Evolutionary conservation across 2,113 vertebrate genomes (phyloP).

Genomic region (Chloropsis hardwickii): DNA sequence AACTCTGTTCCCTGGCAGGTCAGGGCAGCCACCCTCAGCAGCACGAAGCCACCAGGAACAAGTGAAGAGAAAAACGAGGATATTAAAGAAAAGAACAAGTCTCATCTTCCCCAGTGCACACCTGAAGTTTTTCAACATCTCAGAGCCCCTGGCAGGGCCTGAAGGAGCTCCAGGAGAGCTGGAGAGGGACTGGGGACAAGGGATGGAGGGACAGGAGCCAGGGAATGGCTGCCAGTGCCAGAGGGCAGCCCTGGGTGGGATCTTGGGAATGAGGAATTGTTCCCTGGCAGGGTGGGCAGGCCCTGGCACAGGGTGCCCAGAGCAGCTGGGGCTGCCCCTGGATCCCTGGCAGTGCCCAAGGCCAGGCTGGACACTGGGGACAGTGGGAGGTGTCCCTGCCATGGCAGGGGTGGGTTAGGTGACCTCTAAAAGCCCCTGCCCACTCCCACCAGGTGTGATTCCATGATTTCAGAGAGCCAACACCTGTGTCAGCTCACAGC

Average conservation of each 20-base stretch:
- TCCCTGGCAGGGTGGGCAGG: neutral
- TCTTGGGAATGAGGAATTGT: neutral
- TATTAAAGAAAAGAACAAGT: fast-evolving
- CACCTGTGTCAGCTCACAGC: neutral
- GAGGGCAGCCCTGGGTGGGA: neutral
- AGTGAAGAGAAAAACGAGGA: neutral
- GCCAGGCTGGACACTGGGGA: neutral
- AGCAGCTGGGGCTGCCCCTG: neutral
- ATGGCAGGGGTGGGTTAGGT: neutral
- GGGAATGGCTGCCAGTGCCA: neutral
- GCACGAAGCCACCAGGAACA: fast-evolving
- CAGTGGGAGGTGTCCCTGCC: neutral
- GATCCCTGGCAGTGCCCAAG: neutral
- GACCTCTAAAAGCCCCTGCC: neutral
- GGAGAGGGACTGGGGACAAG: neutral
- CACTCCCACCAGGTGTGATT: neutral
- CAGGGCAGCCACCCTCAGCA: neutral
- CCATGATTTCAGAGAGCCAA: neutral
- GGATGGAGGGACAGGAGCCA: fast-evolving
- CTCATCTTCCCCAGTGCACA: neutral
- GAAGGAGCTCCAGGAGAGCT: neutral
- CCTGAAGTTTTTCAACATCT: neutral
- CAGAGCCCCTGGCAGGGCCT: fast-evolving
- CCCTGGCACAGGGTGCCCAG: neutral
- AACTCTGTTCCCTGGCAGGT: neutral